A percentile compares a stretch with the other conserved stretches of the same genome.
phyloP scores from a whole-genome alignment of 2,888 invertebrate species.

The Nomada flava region DNA sequence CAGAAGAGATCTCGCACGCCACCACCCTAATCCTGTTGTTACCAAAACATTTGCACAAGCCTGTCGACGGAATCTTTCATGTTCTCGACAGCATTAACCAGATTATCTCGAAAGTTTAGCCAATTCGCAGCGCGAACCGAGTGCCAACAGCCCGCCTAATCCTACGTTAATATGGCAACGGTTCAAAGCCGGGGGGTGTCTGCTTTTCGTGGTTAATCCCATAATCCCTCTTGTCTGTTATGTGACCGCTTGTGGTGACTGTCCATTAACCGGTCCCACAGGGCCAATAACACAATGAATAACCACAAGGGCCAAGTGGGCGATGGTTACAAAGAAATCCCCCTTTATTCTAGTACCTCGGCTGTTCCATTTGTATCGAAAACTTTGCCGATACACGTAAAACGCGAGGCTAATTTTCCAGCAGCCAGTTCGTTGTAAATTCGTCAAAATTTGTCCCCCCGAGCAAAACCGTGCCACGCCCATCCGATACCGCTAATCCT shows the following conservation, averaged over 20 bases:
- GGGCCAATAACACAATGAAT: slow-evolving; percentile 9
- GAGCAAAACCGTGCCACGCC: slow-evolving; percentile 8
- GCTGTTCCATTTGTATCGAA: neutral
- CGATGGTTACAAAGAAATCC: neutral
- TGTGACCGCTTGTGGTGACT: slow-evolving; percentile 34
- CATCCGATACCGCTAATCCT: slow-evolving; percentile 15
- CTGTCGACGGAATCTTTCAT: slow-evolving; percentile 13
- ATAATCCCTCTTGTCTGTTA: slow-evolving; percentile 56
- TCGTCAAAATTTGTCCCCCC: slow-evolving; percentile 16
- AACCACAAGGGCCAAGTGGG: slow-evolving; percentile 13
- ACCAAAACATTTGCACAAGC: slow-evolving; percentile 43
- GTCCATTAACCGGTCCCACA: slow-evolving; percentile 49
- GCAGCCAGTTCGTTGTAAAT: slow-evolving; percentile 28
- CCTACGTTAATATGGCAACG: slow-evolving; percentile 32
- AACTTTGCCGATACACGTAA: neutral
- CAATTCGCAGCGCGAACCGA: slow-evolving; percentile 65
- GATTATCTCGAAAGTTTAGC: slow-evolving; percentile 68
- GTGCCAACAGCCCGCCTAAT: slow-evolving; percentile 75
- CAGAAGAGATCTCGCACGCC: neutral
- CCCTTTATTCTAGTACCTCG: neutral
- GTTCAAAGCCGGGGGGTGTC: neutral
- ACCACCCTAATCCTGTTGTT: slow-evolving; percentile 39
- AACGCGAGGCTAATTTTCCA: slow-evolving; percentile 15
- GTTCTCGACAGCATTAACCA: slow-evolving; percentile 40
- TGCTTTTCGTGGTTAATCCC: slow-evolving; percentile 55